Conservation (phyloP, 1,140 invertebrate species). For the Bombus superbus region DNA sequence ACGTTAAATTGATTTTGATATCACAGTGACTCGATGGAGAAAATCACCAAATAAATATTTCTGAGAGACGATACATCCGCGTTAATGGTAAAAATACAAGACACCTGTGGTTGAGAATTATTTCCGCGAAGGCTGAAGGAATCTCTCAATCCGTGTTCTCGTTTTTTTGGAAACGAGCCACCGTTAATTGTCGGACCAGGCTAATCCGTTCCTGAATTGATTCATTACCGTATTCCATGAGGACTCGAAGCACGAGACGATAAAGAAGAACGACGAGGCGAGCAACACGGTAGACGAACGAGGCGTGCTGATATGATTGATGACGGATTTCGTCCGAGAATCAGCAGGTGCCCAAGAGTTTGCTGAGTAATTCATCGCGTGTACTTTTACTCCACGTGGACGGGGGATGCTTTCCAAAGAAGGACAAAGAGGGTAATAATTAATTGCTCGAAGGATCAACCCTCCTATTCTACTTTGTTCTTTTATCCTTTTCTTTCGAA, state of each 20-base stretch:
- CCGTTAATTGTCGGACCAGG: background rate
- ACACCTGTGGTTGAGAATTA: background rate
- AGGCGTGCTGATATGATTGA: slow-evolving; percentile 66
- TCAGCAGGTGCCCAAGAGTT: slow-evolving; percentile 61
- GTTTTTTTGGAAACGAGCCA: background rate
- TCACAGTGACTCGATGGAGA: background rate
- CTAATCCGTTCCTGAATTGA: slow-evolving; percentile 41
- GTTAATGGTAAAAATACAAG: background rate
- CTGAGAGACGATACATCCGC: no score
- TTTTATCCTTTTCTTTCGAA: background rate
- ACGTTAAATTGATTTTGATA: background rate
- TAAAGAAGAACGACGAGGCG: slow-evolving; percentile 24
- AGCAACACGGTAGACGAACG: slow-evolving; percentile 38
- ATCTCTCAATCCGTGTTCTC: background rate
- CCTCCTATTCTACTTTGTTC: background rate
- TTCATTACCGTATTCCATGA: slow-evolving; percentile 36
- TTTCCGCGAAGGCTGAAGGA: background rate
- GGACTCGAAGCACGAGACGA: slow-evolving; percentile 17
- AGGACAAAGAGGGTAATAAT: slow-evolving; percentile 47
- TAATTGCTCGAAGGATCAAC: slow-evolving; percentile 35
- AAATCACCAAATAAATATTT: background rate
- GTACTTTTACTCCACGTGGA: slow-evolving; percentile 45
- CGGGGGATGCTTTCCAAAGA: slow-evolving; percentile 3
- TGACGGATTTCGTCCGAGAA: slow-evolving; percentile 63
- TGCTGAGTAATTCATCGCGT: slow-evolving; percentile 67